These are phyloP conservation scores for Margaritifera margaritifera DNA, from an alignment of 2,888 invertebrate species.

Conservation along the genomic window DNA sequence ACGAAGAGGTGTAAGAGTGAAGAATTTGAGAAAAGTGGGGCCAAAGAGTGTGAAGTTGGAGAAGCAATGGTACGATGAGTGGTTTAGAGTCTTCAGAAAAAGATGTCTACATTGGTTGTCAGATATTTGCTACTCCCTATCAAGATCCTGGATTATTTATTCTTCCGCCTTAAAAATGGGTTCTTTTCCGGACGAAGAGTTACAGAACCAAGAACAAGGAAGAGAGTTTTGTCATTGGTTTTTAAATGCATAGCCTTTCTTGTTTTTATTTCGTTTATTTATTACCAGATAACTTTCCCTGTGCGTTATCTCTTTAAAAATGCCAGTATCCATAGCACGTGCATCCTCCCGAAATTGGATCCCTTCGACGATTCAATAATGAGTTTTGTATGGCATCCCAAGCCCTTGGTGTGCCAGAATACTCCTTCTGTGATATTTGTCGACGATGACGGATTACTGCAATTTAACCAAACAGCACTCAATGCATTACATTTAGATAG, in stretches of 20 bases:
- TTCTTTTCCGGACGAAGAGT: too few relatives aligned
- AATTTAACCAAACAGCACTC: conserved; percentile 25
- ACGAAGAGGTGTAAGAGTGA: too few relatives aligned
- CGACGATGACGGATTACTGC: conserved; percentile 18
- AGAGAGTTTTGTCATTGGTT: not conserved
- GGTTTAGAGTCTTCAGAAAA: too few relatives aligned
- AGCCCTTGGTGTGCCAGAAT: conserved; percentile 29
- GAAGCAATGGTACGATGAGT: too few relatives aligned
- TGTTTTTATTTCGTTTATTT: conserved; percentile 20
- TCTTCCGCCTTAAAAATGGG: too few relatives aligned
- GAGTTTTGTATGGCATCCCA: conserved; percentile 39
- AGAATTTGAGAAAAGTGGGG: too few relatives aligned
- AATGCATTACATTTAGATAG: not conserved
- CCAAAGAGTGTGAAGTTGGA: too few relatives aligned
- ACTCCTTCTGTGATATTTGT: conserved; percentile 21
- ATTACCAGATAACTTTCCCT: conserved; percentile 31
- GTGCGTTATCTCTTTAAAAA: conserved; percentile 34
- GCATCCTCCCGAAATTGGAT: conserved; percentile 28
- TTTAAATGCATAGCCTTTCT: conserved; percentile 4
- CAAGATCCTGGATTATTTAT: too few relatives aligned
- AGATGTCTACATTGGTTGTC: too few relatives aligned
- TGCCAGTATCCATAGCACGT: conserved; percentile 19
- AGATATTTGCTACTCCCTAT: too few relatives aligned
- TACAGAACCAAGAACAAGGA: too few relatives aligned
- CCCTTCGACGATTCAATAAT: conserved; percentile 35